These are phyloP conservation scores for Athene cunicularia DNA, from an alignment of 2,113 vertebrate species.

Conservation along the genomic window DNA sequence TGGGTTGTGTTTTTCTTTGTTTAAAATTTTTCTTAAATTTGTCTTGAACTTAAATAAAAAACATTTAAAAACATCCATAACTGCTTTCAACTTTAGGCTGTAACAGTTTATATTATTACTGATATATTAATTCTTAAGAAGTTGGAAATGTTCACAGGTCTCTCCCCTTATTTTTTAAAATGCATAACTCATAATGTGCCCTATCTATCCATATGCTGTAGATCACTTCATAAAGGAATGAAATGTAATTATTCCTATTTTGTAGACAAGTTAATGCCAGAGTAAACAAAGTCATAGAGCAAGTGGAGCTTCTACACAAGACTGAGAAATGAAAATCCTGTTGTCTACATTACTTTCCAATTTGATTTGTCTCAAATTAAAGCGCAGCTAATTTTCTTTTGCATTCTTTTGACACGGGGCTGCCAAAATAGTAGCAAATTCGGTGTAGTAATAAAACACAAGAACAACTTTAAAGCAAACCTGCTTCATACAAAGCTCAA, in stretches of 20 bases:
- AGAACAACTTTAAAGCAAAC: neutral
- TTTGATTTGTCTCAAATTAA: neutral
- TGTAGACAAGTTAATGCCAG: neutral
- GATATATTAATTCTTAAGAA: neutral
- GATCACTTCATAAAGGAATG: neutral
- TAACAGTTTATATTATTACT: neutral
- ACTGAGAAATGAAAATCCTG: neutral
- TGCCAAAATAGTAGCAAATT: neutral
- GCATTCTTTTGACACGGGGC: neutral
- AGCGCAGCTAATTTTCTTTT: rapidly evolving
- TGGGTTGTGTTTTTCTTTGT: neutral
- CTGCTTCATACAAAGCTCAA: neutral
- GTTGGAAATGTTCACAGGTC: neutral
- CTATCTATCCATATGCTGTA: neutral
- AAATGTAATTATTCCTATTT: neutral
- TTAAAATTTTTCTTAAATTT: neutral
- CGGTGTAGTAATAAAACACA: neutral
- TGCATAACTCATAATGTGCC: neutral
- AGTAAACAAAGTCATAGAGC: neutral
- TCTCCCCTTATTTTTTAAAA: constrained; percentile 1
- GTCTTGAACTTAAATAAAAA: constrained; percentile 2
- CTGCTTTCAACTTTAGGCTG: neutral
- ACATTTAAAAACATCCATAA: neutral
- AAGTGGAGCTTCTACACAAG: neutral
- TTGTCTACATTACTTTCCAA: neutral